Evolutionary conservation across 2,888 invertebrate species (phyloP), one percentile per base, ranked within the genome.

Genomic region (Monochamus alternatus): DNA sequence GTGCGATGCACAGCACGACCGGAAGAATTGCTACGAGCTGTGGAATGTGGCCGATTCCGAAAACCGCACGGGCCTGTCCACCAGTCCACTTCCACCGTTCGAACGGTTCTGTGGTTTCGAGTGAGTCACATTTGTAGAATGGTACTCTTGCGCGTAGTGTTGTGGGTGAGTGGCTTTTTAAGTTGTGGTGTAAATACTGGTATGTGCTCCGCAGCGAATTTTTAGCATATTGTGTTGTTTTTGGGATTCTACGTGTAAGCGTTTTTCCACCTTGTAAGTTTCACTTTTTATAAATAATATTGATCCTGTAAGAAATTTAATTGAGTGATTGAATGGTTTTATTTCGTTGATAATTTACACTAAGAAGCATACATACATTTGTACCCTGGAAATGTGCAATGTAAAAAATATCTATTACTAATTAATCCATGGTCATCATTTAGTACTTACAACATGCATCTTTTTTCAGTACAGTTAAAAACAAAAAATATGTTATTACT

Each of bases 11-110:
- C 80, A 83, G 83, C 80, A 78, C 78, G 80, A 81, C 85, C 85
- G 85, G 85, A 86, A 85, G 82, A 83, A 84, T 22, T 76, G 84
- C 81, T 82, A 81, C 68, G 75, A 75, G 75, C 71, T 75, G 43
- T 73, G 82, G 82, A 84, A 84, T 83, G 82, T 82, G 75, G 82
- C 70, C 76, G 77, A 81, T 80, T 81, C 80, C 77, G 78, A 83
- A 84, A 82, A 81, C 78, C 80, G 75, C 77, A 79, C 73, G 76
- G 55, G 55, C 55, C 55, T 12, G 14, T 55, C n/a, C 63, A 52
- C 32, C 63, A 71, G 51, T 62, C 52, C 43, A 52, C 52, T 62
- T 71, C 52, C 51, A 71, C 71, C 3, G 43, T 32, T 14, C 9
- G 51, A 9, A 5, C 59, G 55, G 38, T 22, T 31, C 38, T 22